These are phyloP conservation scores for Sebastes diaconus DNA, from an alignment of 2,797 vertebrate genomes.

Conservation along the genomic window DNA sequence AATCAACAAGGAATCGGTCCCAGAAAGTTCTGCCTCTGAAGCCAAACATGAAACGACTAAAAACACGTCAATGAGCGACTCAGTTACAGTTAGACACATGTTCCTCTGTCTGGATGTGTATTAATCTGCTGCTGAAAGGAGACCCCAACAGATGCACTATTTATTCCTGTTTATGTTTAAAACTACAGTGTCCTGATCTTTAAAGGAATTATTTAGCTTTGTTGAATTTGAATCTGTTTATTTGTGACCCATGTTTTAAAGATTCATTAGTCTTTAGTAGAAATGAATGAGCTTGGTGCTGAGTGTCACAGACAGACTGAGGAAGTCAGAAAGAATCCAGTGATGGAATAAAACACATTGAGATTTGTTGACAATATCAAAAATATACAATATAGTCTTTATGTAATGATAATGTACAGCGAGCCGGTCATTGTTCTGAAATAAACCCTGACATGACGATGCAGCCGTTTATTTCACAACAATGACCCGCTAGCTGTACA, in stretches of 20 bases:
- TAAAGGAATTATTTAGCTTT: not conserved
- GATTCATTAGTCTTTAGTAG: not conserved
- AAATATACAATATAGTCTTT: not conserved
- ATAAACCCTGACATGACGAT: too few relatives aligned
- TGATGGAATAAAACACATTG: not conserved
- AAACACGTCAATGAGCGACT: not conserved
- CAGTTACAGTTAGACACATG: not conserved
- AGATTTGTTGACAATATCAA: slow-evolving; percentile 7
- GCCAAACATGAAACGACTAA: not conserved
- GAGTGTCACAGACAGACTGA: not conserved
- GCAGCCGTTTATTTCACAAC: too few relatives aligned
- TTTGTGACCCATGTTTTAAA: not conserved
- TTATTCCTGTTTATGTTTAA: not conserved
- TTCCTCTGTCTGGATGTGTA: not conserved
- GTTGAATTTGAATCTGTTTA: not conserved
- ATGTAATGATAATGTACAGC: too few relatives aligned
- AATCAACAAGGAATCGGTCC: not conserved
- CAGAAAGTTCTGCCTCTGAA: not conserved
- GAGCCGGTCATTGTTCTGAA: too few relatives aligned
- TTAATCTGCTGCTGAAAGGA: not conserved
- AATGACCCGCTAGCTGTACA: too few relatives aligned
- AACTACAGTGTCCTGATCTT: not conserved
- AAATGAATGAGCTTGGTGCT: not conserved
- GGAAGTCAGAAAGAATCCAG: not conserved
- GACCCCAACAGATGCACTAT: not conserved